Base-by-base conservation (phyloP, 1,140 invertebrate genomes). In the Drosophila ananassae region DNA sequence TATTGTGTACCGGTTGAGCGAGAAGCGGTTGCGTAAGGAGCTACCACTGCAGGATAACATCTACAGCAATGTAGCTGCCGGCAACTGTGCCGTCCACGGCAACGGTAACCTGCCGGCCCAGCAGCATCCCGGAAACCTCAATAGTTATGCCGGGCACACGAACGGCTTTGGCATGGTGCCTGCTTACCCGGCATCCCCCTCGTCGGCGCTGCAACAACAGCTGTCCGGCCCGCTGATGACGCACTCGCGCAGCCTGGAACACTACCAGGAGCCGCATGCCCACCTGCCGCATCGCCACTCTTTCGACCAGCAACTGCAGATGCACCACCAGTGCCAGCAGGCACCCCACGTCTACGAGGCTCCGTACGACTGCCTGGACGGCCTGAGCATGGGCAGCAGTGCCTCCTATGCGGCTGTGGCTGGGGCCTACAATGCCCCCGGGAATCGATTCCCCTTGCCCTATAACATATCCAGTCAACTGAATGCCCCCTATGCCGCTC, bases 181-280 rank as follows among this genome's bases (percentile, higher is more conserved):
- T n/a, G 68, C 76, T n/a, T 79, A 79, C 34, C 76, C 76, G 2
- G 60, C 55, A 10, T 21, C 44, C 8, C 17, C 44, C 3, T 37
- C 44, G n/a, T 37, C 34, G 25, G 53, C 46, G 3, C 57, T 71
- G 44, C 62, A 55, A 21, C 77, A 74, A 10, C 68, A 76, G 22
- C 53, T 53, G n/a, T 53, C 71, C n/a, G 52, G 54, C 5, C 47
- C 52, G 0, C 48, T 80, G 6, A 91, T 91, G 82, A 87, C 90
- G 13, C 91, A 92, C 46, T 92, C 91, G 9, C 90, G 90, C 66
- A 91, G 90, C 56, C 56, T 92, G 54, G 91, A 92, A n/a, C 91
- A 92, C 30, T 92, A 92, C 69, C 85, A 82, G 61, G 91, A 91
- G 37, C 89, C 90, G 24, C 73, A 76, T 34, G 59, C 73, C 1